Conservation (phyloP, 2,888 invertebrate genomes). For the Lepetodrilus schrolli region DNA sequence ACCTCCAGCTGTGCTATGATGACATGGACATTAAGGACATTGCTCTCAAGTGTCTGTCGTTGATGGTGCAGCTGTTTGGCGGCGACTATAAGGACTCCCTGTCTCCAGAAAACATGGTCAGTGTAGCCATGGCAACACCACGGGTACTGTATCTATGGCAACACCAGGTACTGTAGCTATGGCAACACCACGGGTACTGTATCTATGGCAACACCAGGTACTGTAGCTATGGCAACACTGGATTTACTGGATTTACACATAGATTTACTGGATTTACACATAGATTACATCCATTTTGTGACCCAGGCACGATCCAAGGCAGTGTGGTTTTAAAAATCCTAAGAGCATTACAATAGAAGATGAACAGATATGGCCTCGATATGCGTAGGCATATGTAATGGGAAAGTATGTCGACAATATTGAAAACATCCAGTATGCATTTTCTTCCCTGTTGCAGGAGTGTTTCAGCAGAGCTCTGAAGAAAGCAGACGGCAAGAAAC, state of each 20-base stretch:
- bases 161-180: no score
- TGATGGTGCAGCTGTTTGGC: slow-evolving; percentile 75
- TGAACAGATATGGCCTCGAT: no score
- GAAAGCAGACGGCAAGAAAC: slow-evolving; percentile 71
- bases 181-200: no score
- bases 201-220: no score
- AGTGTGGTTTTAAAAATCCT: no score
- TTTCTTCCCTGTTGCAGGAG: slow-evolving; percentile 56
- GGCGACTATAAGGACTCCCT: slow-evolving; percentile 73
- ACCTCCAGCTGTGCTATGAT: slow-evolving; percentile 72
- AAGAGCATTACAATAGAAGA: no score
- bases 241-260: not conserved
- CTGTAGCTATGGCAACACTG: no score
- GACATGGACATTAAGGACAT: slow-evolving; percentile 73
- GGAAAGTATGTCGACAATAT: no score
- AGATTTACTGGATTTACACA: not conserved
- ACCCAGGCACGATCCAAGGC: no score
- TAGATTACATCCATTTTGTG: not conserved
- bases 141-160: no score
- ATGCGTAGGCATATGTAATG: no score
- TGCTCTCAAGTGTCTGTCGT: slow-evolving; percentile 70
- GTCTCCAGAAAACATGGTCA: slow-evolving; percentile 71
- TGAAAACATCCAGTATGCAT: not conserved
- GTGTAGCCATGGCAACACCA: no score
- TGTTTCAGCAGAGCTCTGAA: slow-evolving; percentile 70